Evolutionary conservation across 2,113 vertebrate genomes (phyloP).

Genomic region (Hyperoodon ampullatus): DNA sequence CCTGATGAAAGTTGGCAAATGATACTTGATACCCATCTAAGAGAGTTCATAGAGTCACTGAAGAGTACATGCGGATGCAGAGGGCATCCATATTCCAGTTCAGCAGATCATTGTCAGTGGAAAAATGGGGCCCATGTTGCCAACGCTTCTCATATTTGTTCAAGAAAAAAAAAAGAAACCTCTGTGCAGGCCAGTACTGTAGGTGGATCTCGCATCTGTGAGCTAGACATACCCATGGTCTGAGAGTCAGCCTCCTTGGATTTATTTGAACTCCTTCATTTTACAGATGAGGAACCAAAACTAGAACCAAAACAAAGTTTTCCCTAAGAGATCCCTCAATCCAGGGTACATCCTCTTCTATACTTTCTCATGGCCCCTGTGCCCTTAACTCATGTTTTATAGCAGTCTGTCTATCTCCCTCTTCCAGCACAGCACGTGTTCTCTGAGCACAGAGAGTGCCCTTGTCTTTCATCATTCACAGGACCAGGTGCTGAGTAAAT

Average conservation of each 20-base stretch:
- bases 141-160: background rate
- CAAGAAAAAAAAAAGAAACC: background rate
- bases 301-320: background rate
- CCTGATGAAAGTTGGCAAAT: background rate
- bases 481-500: background rate
- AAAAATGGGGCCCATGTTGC: background rate
- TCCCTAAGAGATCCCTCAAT: background rate
- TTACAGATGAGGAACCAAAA: background rate
- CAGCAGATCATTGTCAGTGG: background rate
- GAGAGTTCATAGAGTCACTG: background rate
- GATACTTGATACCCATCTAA: background rate
- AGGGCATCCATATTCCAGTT: background rate
- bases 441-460: background rate
- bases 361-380: background rate
- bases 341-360: background rate
- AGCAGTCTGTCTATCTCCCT: background rate
- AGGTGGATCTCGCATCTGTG: background rate
- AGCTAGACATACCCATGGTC: background rate
- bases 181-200: background rate
- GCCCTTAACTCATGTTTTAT: background rate
- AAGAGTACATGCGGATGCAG: no score
- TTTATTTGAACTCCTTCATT: background rate
- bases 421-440: background rate
- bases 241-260: background rate
- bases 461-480: background rate